Base-by-base conservation (phyloP, 1,140 invertebrate genomes). In the Aporrectodea caliginosa region DNA sequence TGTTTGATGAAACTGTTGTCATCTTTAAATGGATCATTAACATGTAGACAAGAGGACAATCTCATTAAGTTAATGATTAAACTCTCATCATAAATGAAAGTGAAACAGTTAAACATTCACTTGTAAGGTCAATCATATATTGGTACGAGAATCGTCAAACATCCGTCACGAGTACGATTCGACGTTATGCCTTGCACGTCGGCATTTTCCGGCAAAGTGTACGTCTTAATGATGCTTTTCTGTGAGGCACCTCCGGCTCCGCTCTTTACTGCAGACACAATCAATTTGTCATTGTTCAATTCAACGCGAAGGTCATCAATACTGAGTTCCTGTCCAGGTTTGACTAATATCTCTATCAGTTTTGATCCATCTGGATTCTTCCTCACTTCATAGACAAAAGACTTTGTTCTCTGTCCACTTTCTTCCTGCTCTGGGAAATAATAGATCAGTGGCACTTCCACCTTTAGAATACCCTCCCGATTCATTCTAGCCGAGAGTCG, bases 371-470 rank as follows among this genome's bases (percentile, higher is more conserved):
- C 71, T n/a, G 73, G 0, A 31, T 74, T n/a, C n/a, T 31, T 33
- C 27, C 34, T 30, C 31, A 74, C 73, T 34, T 74, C 73, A 31
- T 74, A 33, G 73, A 74, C 73, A n/a, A 74, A 74, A 1, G 73
- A 74, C 32, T 74, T 74, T n/a, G 1, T 16, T 34, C n/a, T 33
- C 0, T 34, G 2, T 6, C 22, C 34, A n/a, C 33, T 74, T 33
- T 33, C 32, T 31, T 74, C 31, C 6, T 74, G 27, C 29, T 31
- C 1, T 31, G 73, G 73, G 14, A 74, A 74, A 30, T 74, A 74
- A 30, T 33, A 74, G 32, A 74, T 31, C 1, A 74, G 73, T 6
- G 73, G 73, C 29, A 74, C 73, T 34, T 74, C 73, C 22, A 74
- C 34, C 16, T 74, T 74, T 0, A 74, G 73, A n/a, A 74, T 30